phyloP scores from a whole-genome alignment of 2,797 vertebrate genomes.

The Scyliorhinus canicula region DNA sequence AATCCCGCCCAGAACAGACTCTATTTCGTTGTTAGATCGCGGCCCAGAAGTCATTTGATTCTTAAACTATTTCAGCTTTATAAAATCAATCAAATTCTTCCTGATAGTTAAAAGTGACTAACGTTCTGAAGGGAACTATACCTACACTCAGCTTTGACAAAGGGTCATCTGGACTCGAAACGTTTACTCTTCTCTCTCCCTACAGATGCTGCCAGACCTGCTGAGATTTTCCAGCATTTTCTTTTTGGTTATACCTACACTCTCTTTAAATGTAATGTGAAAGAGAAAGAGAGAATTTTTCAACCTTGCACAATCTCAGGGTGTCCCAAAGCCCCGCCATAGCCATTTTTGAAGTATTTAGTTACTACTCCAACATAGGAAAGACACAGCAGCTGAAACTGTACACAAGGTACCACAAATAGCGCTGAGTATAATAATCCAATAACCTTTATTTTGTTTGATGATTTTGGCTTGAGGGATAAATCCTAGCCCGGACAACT shows the following conservation, averaged over 20 bases:
- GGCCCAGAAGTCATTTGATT: not conserved
- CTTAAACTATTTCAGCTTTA: not conserved
- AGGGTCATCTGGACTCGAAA: too few species aligned
- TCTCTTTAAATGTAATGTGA: slow-evolving; percentile 7
- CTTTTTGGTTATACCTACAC: not conserved
- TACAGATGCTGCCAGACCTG: too few species aligned
- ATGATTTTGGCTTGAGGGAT: not conserved
- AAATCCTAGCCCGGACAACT: not conserved
- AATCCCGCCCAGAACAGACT: too few species aligned
- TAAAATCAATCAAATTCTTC: not conserved
- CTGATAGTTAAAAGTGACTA: not conserved
- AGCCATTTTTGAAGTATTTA: not conserved
- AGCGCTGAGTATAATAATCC: not conserved
- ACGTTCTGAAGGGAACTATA: not conserved
- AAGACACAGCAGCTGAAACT: not conserved
- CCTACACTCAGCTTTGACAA: too few species aligned
- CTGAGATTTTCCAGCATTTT: too few species aligned
- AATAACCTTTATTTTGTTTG: not conserved
- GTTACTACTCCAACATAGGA: not conserved
- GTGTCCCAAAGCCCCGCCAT: not conserved
- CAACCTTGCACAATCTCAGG: not conserved
- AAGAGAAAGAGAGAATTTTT: not conserved
- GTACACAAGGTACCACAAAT: not conserved
- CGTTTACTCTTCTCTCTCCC: too few species aligned
- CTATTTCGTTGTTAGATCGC: too few species aligned